Percentiles rank a stretch among this genome's conserved stretches.
These are phyloP conservation scores for Paracanthobrama guichenoti DNA, from an alignment of 2,113 vertebrate genomes.

Conservation along the genomic window DNA sequence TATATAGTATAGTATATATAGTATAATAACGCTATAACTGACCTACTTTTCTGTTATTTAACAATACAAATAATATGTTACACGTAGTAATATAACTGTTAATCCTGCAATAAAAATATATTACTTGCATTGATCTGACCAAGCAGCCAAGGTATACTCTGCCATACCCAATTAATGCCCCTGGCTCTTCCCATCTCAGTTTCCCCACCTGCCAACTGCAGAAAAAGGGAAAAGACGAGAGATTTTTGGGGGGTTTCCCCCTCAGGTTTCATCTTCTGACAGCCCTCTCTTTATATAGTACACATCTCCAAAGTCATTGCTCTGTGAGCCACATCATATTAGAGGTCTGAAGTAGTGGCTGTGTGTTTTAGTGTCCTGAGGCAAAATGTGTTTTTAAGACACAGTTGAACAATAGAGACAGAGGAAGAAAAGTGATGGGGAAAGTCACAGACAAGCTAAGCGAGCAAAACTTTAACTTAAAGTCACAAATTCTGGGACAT, in stretches of 20 bases:
- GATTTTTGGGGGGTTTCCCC: constrained; percentile 5
- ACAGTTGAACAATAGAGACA: constrained; percentile 34
- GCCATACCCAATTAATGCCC: no score
- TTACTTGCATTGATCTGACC: no score
- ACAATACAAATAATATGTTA: no score
- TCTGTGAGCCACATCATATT: constrained; percentile 25
- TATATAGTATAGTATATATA: no score
- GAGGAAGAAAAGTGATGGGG: neutral
- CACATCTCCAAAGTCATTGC: constrained; percentile 27
- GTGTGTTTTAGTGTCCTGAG: constrained; percentile 18
- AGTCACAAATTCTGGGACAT: neutral
- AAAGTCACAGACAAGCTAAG: neutral
- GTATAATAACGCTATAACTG: no score
- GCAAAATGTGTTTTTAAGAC: constrained; percentile 36
- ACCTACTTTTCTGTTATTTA: no score
- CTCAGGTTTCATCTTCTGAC: constrained; percentile 39
- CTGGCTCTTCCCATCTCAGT: constrained; percentile 19
- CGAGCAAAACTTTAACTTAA: neutral
- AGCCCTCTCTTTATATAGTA: constrained; percentile 18
- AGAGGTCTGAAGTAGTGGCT: constrained; percentile 21
- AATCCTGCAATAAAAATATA: no score
- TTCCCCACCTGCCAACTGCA: constrained; percentile 34
- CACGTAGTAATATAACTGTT: no score
- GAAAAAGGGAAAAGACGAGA: constrained; percentile 20
- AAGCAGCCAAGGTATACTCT: no score